Evolutionary conservation across 2,113 vertebrate species (phyloP).

Genomic region (Erythrolamprus reginae): DNA sequence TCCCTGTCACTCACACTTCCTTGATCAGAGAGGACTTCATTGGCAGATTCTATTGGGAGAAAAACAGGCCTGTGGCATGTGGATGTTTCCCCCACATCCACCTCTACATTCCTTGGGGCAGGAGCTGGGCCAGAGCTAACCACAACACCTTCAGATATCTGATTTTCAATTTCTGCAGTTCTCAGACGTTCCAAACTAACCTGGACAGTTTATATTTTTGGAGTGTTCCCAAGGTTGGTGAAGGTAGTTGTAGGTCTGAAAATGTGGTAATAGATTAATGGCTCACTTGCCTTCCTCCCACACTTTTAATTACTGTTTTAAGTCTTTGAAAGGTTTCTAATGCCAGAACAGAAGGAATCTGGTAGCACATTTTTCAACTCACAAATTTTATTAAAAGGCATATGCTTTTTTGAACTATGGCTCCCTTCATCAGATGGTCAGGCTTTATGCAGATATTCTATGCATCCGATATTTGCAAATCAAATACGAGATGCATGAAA

Average conservation of each 20-base stretch:
- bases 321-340: neutral
- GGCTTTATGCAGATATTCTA: neutral
- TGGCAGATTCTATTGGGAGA: no score
- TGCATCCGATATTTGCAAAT: neutral
- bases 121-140: no score
- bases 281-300: neutral
- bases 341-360: neutral
- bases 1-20: no score
- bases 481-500: neutral
- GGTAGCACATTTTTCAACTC: neutral
- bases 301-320: neutral
- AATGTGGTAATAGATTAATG: neutral
- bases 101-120: no score
- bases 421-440: neutral
- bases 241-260: neutral
- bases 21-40: no score
- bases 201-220: neutral
- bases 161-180: neutral
- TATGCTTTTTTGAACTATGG: neutral
- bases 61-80: no score
- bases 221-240: neutral
- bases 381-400: neutral
- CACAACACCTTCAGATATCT: neutral
- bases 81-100: no score
- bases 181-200: neutral